Percentiles rank a stretch among this genome's conserved stretches.
phyloP scores from a whole-genome alignment of 1,140 invertebrate species.

The Heliconius eleuchia region DNA sequence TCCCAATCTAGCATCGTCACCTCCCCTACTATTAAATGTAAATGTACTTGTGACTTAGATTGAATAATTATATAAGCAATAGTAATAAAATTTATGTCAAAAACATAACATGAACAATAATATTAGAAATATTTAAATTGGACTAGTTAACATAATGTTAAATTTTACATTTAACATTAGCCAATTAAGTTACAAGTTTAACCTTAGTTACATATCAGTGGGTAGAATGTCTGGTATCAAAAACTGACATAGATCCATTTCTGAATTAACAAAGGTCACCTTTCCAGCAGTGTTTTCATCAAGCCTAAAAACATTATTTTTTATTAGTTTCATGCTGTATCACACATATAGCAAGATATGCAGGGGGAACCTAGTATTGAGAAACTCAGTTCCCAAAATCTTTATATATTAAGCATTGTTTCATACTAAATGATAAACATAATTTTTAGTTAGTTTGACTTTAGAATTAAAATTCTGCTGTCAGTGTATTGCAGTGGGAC shows the following conservation, averaged over 20 bases:
- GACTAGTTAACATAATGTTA: not conserved
- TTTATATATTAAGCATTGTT: too few relatives aligned
- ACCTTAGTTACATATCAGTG: conserved; percentile 81
- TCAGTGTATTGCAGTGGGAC: too few relatives aligned
- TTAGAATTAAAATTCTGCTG: too few relatives aligned
- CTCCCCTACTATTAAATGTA: not conserved
- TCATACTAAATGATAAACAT: too few relatives aligned
- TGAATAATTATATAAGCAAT: not conserved
- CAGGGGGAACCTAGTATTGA: too few relatives aligned
- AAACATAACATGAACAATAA: not conserved
- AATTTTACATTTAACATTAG: not conserved
- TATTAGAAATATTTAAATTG: not conserved
- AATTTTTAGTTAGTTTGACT: too few relatives aligned
- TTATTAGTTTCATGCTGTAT: too few relatives aligned
- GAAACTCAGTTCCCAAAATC: too few relatives aligned
- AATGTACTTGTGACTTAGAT: not conserved
- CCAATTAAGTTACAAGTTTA: not conserved
- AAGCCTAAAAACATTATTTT: conserved; percentile 78
- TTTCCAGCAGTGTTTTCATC: conserved; percentile 89
- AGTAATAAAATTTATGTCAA: not conserved
- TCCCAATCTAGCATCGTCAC: too few relatives aligned
- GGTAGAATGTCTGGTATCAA: conserved; percentile 89
- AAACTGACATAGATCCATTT: conserved; percentile 86
- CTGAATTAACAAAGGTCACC: conserved; percentile 86
- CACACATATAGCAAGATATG: too few relatives aligned